A percentile compares a stretch with the other conserved stretches of the same genome.
Conservation (phyloP, 2,113 vertebrate species). For the Ifrita kowaldi region DNA sequence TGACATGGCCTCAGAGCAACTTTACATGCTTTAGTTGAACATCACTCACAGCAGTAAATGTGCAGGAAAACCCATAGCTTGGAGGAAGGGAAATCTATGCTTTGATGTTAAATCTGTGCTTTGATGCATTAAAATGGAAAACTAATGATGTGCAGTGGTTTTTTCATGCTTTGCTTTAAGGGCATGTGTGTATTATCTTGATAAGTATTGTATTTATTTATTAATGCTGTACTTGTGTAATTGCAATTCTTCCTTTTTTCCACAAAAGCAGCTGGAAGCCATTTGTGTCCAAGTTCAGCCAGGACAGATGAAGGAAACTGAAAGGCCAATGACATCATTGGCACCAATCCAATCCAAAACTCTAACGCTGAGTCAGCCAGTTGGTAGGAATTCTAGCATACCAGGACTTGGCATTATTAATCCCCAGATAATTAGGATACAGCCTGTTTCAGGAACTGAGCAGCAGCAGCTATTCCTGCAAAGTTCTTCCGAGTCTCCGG, state of each 20-base stretch:
- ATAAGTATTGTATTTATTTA: not conserved
- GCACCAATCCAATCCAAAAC: constrained; percentile 66
- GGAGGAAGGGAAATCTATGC: not conserved
- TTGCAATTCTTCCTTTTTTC: constrained; percentile 24
- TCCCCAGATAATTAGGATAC: constrained; percentile 83
- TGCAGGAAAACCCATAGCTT: not conserved
- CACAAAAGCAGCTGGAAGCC: constrained; percentile 79
- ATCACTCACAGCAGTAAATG: not conserved
- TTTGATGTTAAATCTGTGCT: not conserved
- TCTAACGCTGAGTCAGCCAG: constrained; percentile 31
- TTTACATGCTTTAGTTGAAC: not conserved
- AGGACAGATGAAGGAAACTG: constrained; percentile 71
- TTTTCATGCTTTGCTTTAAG: not conserved
- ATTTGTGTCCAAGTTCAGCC: constrained; percentile 84
- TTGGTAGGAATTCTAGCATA: constrained; percentile 53
- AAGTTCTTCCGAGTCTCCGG: constrained; percentile 68
- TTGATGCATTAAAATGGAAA: not conserved
- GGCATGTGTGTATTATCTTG: not conserved
- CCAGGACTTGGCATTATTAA: constrained; percentile 70
- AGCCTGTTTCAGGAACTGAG: constrained; percentile 69
- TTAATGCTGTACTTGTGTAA: not conserved
- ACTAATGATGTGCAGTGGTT: not conserved
- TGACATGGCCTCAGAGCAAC: not conserved
- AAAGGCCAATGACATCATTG: constrained; percentile 43
- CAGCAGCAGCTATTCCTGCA: constrained; percentile 76